Percentiles rank a stretch among this genome's conserved stretches.
These are phyloP conservation scores for Pristis pectinata DNA, from an alignment of 2,797 vertebrate genomes.

Conservation along the genomic window DNA sequence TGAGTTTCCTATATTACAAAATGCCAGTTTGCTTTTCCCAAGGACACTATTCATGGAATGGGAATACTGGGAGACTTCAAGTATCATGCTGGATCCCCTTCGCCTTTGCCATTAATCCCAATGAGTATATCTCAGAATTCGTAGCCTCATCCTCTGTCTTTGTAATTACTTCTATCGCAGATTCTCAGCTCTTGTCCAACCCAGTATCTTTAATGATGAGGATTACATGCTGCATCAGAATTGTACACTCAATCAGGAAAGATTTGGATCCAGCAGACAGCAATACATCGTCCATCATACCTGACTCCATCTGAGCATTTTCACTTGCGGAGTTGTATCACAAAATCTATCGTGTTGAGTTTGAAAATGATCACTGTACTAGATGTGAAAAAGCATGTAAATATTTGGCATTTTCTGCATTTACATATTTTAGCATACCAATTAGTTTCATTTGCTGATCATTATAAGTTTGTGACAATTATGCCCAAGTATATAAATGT, in stretches of 20 bases:
- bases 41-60: not conserved
- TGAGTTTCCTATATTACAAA: not conserved
- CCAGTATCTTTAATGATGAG: not conserved
- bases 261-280: not conserved
- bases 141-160: not conserved
- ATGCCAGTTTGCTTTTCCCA: not conserved
- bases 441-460: not conserved
- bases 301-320: not conserved
- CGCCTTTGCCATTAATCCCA: not conserved
- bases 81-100: not conserved
- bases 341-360: not conserved
- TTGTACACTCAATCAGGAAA: not conserved
- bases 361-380: not conserved
- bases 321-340: not conserved
- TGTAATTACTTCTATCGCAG: not conserved
- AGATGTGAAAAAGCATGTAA: not conserved
- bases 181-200: not conserved
- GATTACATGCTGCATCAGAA: not conserved
- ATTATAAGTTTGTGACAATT: not conserved
- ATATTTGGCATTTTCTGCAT: not conserved
- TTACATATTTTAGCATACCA: not conserved
- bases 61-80: too few relatives aligned
- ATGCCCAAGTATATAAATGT: not conserved
- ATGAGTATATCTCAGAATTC: not conserved
- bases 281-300: not conserved